Evolutionary conservation across 2,888 invertebrate species (phyloP), one percentile per base, ranked within the genome.

Genomic region (Tyria jacobaeae): DNA sequence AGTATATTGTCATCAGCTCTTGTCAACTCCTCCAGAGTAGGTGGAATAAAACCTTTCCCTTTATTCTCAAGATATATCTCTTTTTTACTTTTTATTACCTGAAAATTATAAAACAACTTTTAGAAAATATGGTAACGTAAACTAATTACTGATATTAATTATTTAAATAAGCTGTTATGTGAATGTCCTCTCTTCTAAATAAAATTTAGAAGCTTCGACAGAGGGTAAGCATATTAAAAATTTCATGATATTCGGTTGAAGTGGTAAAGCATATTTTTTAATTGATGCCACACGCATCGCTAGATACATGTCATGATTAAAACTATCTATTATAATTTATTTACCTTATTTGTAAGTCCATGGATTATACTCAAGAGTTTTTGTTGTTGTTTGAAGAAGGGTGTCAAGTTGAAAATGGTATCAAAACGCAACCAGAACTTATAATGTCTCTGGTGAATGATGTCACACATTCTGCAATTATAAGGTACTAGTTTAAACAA

Each of bases 371-470:
- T 90, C 68, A 97, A 91, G 25, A 97, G 94, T 57, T 95, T 91
- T 10, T 94, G 94, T 83, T 97, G 97, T 73, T 95, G 94, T 78
- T 96, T 95, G 52, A 95, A 96, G 85, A 96, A 95, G 31, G 95
- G 95, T 5, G 97, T 95, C 6, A 96, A 85, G 73, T 96, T 96
- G 89, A 97, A 97, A 44, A 97, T 88, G 65, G 95, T 85, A 72
- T 97, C 96, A 24, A 96, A 95, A 68, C 97, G 94, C 54, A 97
- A 89, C 95, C 96, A 96, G 27, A 97, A 84, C 82, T 96, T 96
- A 67, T 96, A 96, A 80, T 97, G 97, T 56, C 97, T 95, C 71
- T 96, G 94, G 78, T 97, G 97, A 7, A 97, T 95, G 57, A 97
- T 97, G 74, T 97, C 97, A 80, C 97, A 97, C 97, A 97, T 96